Evolutionary conservation across 2,797 vertebrate genomes (phyloP), one percentile per base, ranked within the genome.

Genomic region (Galagoides demidoff): DNA sequence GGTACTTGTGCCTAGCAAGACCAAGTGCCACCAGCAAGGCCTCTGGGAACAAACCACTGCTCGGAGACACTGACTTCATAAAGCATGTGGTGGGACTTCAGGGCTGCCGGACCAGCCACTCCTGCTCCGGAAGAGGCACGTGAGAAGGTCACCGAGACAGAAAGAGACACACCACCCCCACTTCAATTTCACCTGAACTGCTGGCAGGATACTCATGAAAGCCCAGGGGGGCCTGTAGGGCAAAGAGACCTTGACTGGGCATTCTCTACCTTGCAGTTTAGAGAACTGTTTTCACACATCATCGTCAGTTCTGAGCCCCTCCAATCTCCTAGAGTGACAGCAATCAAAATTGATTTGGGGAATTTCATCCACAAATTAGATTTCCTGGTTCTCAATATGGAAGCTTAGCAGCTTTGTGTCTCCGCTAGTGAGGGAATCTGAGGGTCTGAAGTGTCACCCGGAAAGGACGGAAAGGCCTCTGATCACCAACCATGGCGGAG

Each of bases 361-460:
- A 96, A 92, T 96, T 97, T 96, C 77, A 96, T 83, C 86, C 90
- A 95, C 88, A 96, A 92, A 96, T 97, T 92, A 83, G 95, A 95
- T 96, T 76, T 77, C 19, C 88, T 17, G 13, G 52, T 81, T 95
- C 74, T 93, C 70, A 68, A 9, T 85, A 90, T 63, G 63, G 70
- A 97, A 90, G 85, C 73, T 84, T 78, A 19, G 82, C 66, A 81
- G 64, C 94, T 96, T 92, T 85, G 77, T 87, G 86, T 90, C 2
- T 0, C 20, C 0, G 14, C 57, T 45, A 57, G 73, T 45, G 27
- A 90, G 57, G 25, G 22, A 22, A 73, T 37, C 73, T 68, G 37
- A 88, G 81, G 31, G n/a, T 76, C 20, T 90, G 87, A 95, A 66
- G 45, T 59, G 49, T 12, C 31, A 89, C 49, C 10, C 2, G 12